These are phyloP conservation scores for Asteroscopus sphinx DNA, from an alignment of 2,888 invertebrate species.

Conservation along the genomic window DNA sequence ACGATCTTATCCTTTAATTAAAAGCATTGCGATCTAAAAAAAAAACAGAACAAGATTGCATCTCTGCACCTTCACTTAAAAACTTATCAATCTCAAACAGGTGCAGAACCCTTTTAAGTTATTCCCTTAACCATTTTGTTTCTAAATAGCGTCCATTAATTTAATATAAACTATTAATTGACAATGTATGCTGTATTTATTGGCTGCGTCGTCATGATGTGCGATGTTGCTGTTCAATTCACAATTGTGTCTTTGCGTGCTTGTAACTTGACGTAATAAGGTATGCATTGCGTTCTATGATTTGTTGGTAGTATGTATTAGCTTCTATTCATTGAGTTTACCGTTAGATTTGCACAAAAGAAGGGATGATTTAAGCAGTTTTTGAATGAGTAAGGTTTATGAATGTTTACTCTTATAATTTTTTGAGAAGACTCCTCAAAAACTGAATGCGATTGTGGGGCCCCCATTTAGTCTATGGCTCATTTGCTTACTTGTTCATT, in stretches of 20 bases:
- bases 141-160: constrained; percentile 52
- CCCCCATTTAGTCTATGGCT: too few species aligned
- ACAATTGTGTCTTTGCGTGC: constrained; percentile 57
- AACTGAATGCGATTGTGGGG: too few species aligned
- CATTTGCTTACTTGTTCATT: too few species aligned
- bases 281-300: constrained; percentile 29
- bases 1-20: too few species aligned
- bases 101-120: constrained; percentile 42
- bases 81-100: constrained; percentile 33
- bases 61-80: constrained; percentile 12
- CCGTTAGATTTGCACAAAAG: constrained; percentile 46
- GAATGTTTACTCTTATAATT: constrained; percentile 11
- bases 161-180: constrained; percentile 57
- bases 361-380: constrained; percentile 18
- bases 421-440: too few species aligned
- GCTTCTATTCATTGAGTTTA: constrained; percentile 32
- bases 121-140: constrained; percentile 38
- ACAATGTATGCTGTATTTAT: constrained; percentile 57
- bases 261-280: constrained; percentile 53
- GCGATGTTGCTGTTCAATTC: constrained; percentile 40
- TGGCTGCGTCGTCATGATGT: constrained; percentile 43
- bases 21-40: too few species aligned
- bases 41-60: constrained; percentile 9
- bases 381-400: constrained; percentile 19
- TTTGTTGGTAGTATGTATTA: constrained; percentile 26